Conservation (phyloP, 2,113 vertebrate species). For the Propithecus coquereli region DNA sequence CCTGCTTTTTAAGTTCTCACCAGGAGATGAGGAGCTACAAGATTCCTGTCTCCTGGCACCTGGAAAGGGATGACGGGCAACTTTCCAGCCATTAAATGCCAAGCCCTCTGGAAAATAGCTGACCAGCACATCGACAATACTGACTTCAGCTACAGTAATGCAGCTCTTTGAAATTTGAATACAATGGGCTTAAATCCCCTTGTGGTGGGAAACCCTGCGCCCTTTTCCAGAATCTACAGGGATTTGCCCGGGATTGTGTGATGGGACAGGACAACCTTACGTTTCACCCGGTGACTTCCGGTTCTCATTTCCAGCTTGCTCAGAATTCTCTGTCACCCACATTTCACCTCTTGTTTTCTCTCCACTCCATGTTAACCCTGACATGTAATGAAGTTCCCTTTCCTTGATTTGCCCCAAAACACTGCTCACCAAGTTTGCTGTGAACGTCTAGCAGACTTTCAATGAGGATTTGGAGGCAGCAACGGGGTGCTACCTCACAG, state of each 20-base stretch:
- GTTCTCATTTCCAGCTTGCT: background rate
- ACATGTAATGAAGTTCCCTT: background rate
- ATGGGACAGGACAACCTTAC: background rate
- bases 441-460: background rate
- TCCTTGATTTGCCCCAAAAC: background rate
- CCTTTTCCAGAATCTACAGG: background rate
- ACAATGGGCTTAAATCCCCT: background rate
- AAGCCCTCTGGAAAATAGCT: constrained; percentile 7
- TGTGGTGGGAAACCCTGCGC: background rate
- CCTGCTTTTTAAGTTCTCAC: background rate
- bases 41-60: background rate
- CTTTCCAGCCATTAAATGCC: constrained; percentile 2
- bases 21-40: background rate
- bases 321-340: background rate
- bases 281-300: background rate
- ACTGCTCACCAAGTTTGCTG: background rate
- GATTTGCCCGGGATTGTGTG: background rate
- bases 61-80: background rate
- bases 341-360: constrained; percentile 3
- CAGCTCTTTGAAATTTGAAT: constrained; percentile 1
- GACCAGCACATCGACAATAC: background rate
- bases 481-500: background rate
- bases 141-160: background rate
- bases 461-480: background rate
- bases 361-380: background rate